A percentile compares a stretch with the other conserved stretches of the same genome.
Evolutionary conservation across 2,888 invertebrate genomes (phyloP).

Genomic region (Drosophila nr. perissopoda): DNA sequence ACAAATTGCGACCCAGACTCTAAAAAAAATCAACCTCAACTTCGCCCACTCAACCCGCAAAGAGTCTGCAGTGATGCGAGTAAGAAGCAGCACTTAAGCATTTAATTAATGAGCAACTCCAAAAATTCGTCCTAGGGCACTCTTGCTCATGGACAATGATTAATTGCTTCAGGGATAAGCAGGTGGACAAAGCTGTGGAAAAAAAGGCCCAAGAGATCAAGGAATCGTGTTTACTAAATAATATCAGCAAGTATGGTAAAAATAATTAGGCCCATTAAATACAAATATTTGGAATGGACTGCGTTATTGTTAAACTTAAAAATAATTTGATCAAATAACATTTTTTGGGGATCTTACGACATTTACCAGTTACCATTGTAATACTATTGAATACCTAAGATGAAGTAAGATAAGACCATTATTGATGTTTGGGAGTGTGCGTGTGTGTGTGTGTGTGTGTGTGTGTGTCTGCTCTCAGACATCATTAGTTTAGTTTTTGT

Average conservation of each 20-base stretch:
- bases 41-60: background rate
- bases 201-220: background rate
- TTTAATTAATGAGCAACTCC: conserved; percentile 37
- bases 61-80: conserved; percentile 1
- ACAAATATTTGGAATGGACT: background rate
- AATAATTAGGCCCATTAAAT: background rate
- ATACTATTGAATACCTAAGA: background rate
- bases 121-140: background rate
- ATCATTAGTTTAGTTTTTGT: conserved; percentile 31
- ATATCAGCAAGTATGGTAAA: background rate
- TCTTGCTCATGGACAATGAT: conserved; percentile 36
- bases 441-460: background rate
- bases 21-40: conserved; percentile 16
- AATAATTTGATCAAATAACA: background rate
- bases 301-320: background rate
- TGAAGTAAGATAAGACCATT: background rate
- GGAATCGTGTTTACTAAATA: background rate
- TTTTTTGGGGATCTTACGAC: background rate
- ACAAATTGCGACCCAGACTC: conserved; percentile 51
- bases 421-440: background rate
- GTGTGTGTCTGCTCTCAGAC: conserved; percentile 4
- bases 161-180: conserved; percentile 30
- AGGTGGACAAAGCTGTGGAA: background rate
- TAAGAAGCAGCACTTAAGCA: background rate
- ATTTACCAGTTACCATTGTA: background rate